Evolutionary conservation across 1,140 invertebrate genomes (phyloP).

Genomic region (Sycophaga agraensis): DNA sequence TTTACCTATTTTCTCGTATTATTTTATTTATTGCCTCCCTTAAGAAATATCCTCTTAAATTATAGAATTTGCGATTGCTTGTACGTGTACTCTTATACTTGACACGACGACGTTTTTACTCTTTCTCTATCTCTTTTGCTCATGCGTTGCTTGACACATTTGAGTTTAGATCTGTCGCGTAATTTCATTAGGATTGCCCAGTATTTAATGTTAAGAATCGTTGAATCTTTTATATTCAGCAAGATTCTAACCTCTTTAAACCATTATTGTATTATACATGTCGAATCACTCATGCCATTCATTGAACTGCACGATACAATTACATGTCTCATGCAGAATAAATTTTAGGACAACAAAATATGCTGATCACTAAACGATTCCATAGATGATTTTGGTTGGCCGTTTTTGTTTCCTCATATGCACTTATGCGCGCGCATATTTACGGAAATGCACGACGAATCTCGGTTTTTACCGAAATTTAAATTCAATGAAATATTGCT

Average conservation of each 20-base stretch:
- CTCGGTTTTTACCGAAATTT: neutral
- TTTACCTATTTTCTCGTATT: conserved; percentile 9
- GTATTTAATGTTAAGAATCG: no score
- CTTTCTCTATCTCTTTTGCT: conserved; percentile 11
- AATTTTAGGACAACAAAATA: neutral
- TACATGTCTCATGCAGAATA: neutral
- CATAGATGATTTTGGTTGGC: neutral
- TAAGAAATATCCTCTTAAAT: no score
- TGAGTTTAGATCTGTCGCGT: neutral
- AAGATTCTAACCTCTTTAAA: conserved; percentile 16
- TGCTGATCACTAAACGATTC: conserved; percentile 13
- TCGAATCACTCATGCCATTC: neutral
- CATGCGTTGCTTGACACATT: conserved; percentile 6
- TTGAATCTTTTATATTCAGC: no score
- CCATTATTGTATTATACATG: neutral
- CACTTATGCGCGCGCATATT: neutral
- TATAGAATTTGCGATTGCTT: neutral
- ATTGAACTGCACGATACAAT: neutral
- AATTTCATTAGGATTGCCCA: neutral
- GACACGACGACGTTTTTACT: conserved; percentile 21
- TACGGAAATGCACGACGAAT: neutral
- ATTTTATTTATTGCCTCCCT: neutral
- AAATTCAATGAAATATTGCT: no score
- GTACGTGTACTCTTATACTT: neutral
- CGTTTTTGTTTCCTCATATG: neutral